These are phyloP conservation scores for Diaperis boleti DNA, from an alignment of 2,888 invertebrate genomes.

Conservation along the genomic window DNA sequence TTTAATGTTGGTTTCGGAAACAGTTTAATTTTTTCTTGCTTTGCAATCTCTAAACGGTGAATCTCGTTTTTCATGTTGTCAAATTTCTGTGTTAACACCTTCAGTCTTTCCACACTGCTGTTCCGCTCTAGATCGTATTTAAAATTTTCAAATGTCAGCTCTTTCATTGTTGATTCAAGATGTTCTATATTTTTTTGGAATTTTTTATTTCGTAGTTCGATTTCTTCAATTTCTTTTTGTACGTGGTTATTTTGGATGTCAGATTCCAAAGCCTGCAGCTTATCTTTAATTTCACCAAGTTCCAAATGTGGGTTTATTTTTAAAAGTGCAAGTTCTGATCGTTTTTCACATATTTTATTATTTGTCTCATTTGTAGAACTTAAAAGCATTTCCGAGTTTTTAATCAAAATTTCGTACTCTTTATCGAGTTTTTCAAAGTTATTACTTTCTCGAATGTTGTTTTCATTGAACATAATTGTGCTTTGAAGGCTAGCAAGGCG, in stretches of 20 bases:
- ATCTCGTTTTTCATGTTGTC: constrained; percentile 9
- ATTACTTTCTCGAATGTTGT: not conserved
- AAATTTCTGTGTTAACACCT: not conserved
- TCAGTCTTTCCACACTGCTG: not conserved
- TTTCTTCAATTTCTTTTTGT: constrained; percentile 7
- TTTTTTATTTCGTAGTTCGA: constrained; percentile 2
- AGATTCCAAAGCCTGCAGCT: not conserved
- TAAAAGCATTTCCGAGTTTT: not conserved
- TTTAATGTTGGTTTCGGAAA: constrained; percentile 5
- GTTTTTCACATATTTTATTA: not conserved
- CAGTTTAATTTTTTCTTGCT: constrained; percentile 3
- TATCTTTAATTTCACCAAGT: constrained; percentile 1
- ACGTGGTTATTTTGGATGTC: not conserved
- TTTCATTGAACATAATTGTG: not conserved
- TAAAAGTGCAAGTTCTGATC: not conserved
- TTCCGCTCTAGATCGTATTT: constrained; percentile 1
- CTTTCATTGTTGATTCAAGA: not conserved
- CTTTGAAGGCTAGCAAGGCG: not conserved
- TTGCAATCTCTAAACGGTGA: not conserved
- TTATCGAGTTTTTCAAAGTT: not conserved
- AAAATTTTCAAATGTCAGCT: not conserved
- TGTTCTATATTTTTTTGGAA: constrained; percentile 14
- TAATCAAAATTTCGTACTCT: not conserved
- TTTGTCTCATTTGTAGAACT: not conserved
- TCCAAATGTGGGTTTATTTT: not conserved